These are phyloP conservation scores for Epinephelus cyanopodus DNA, from an alignment of 2,113 vertebrate genomes.

Conservation along the genomic window DNA sequence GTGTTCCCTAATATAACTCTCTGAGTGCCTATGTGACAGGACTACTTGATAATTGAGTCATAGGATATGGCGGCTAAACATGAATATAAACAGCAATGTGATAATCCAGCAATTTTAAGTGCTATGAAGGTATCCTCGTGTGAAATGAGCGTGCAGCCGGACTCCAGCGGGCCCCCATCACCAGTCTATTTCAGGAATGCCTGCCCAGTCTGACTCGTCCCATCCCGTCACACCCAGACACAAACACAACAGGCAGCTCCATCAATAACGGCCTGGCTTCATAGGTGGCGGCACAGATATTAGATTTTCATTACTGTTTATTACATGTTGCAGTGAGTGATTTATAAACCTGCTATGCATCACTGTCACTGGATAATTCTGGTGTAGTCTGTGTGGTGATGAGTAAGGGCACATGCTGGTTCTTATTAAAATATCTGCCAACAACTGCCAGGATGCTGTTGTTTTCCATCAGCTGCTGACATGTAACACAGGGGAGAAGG, in stretches of 20 bases:
- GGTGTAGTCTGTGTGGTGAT: slow-evolving; percentile 20
- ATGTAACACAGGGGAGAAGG: slow-evolving; percentile 20
- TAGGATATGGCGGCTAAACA: slow-evolving; percentile 78
- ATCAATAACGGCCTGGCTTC: slow-evolving; percentile 27
- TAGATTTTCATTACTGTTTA: slow-evolving; percentile 10
- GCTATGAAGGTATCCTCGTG: slow-evolving; percentile 76
- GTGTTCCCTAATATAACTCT: slow-evolving; percentile 72
- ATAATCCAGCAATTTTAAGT: slow-evolving; percentile 86
- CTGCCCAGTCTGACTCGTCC: slow-evolving; percentile 23
- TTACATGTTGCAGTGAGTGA: slow-evolving; percentile 12
- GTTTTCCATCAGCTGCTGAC: slow-evolving; percentile 50
- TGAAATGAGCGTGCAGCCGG: slow-evolving; percentile 61
- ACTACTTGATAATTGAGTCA: slow-evolving; percentile 83
- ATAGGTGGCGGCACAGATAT: slow-evolving; percentile 21
- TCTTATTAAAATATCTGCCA: slow-evolving; percentile 53
- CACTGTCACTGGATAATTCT: slow-evolving; percentile 25
- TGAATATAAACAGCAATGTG: slow-evolving; percentile 80
- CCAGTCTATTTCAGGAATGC: slow-evolving; percentile 72
- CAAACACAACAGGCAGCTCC: slow-evolving; percentile 47
- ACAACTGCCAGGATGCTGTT: slow-evolving; percentile 41
- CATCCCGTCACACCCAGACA: slow-evolving; percentile 54
- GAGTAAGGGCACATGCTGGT: neutral
- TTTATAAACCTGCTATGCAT: slow-evolving; percentile 9
- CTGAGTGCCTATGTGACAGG: slow-evolving; percentile 66
- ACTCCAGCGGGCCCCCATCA: slow-evolving; percentile 63